Evolutionary conservation across 2,888 invertebrate genomes (phyloP), one percentile per base, ranked within the genome.

Genomic region (Euproctis similis): DNA sequence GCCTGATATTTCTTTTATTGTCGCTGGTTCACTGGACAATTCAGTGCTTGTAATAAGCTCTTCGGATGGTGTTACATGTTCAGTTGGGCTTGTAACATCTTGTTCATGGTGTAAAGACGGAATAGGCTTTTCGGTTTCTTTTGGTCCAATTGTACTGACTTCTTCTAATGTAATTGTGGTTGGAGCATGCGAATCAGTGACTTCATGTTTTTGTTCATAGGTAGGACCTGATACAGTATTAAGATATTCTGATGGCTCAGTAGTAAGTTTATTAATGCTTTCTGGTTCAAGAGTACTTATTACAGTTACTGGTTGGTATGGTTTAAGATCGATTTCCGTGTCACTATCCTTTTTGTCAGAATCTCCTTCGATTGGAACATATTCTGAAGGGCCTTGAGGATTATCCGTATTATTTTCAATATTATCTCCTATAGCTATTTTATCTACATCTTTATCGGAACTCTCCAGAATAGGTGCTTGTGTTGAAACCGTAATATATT

Each of bases 221-320:
- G 36, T 27, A 23, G 31, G 29, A 26, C 47, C 39, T 17, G 52
- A 44, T 3, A 46, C 46, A 10, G 50, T 45, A 34, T 46, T 47
- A 18, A 43, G 39, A 28, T 22, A 46, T 25, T 46, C 39, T 24
- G 30, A 44, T 3, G 24, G 16, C 35, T 50, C 48, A 10, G 48
- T 46, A 11, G 49, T 47, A 13, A 30, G 12, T 17, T 30, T 35
- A 22, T 42, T 35, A 8, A 36, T 21, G 7, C 22, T 36, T 22
- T 47, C 43, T 3, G 47, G 25, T 5, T 24, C 11, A 8, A 13
- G 6, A 11, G 25, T 10, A 13, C 10, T 26, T 12, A 37, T 32
- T 4, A 25, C 25, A 28, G 36, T 12, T 4, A 28, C 26, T 17
- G 35, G 14, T 13, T 34, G 29, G 14, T 42, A 28, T 12, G 39